Conservation (phyloP, 2,888 invertebrate genomes). For the Cephus pygmeus region DNA sequence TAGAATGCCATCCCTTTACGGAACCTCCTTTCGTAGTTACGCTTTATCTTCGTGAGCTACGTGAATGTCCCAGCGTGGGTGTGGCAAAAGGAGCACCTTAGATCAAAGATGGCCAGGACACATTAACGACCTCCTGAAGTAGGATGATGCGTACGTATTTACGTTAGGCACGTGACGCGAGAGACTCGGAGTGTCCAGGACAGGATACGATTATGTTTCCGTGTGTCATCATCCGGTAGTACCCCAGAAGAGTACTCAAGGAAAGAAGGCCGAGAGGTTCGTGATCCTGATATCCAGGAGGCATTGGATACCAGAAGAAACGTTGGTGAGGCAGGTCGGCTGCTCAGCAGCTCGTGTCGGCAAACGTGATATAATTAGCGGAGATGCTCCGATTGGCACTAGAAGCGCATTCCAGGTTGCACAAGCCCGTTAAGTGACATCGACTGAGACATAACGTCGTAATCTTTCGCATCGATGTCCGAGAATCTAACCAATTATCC, state of each 20-base stretch:
- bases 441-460: slow-evolving; percentile 7
- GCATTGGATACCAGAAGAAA: neutral
- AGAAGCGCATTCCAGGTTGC: slow-evolving; percentile 26
- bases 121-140: slow-evolving; percentile 8
- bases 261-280: slow-evolving; percentile 18
- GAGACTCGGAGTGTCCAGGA: slow-evolving; percentile 23
- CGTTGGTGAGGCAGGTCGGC: slow-evolving; percentile 9
- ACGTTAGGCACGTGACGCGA: neutral
- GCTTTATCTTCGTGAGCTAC: slow-evolving; percentile 33
- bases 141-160: neutral
- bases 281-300: slow-evolving; percentile 1
- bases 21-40: slow-evolving; percentile 16
- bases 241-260: neutral
- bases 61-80: slow-evolving; percentile 53
- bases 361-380: slow-evolving; percentile 42
- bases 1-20: slow-evolving; percentile 15
- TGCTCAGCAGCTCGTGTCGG: slow-evolving; percentile 34
- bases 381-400: slow-evolving; percentile 31
- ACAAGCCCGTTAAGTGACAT: slow-evolving; percentile 33
- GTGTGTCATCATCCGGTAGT: slow-evolving; percentile 39
- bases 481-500: neutral
- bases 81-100: slow-evolving; percentile 47
- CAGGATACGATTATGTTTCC: slow-evolving; percentile 50
- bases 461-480: neutral
- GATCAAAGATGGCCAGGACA: slow-evolving; percentile 38